phyloP scores from a whole-genome alignment of 2,113 vertebrate genomes.

The Octodon degus region DNA sequence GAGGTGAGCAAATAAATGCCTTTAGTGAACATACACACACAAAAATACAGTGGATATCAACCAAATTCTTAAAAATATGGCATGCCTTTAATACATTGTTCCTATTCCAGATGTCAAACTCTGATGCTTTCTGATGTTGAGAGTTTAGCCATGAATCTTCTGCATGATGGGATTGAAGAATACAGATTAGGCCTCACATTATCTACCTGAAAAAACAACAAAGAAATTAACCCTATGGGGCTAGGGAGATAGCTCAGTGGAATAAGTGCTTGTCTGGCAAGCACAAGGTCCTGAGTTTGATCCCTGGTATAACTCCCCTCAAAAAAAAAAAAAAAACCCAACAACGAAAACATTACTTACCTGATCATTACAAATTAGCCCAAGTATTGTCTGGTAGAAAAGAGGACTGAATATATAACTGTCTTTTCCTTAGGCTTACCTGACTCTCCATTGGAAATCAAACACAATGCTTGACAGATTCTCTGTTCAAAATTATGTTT shows the following conservation, averaged over 20 bases:
- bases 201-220: neutral
- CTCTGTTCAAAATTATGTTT: conserved; percentile 33
- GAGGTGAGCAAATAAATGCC: conserved; percentile 46
- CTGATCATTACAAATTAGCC: conserved; percentile 27
- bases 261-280: too few species aligned
- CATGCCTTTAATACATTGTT: conserved; percentile 39
- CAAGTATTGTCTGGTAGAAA: neutral
- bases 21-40: conserved; percentile 46
- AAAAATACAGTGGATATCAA: conserved; percentile 51
- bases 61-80: conserved; percentile 62
- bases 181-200: neutral
- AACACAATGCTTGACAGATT: neutral
- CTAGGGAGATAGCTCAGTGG: too few species aligned
- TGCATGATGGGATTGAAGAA: neutral
- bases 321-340: too few species aligned
- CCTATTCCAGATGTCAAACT: conserved; percentile 23
- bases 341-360: neutral
- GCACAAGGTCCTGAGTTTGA: too few species aligned
- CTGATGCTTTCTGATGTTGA: neutral
- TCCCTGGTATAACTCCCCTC: too few species aligned
- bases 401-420: neutral
- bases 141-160: neutral
- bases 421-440: neutral
- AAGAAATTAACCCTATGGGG: too few species aligned
- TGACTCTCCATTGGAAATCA: neutral